phyloP scores from a whole-genome alignment of 2,113 vertebrate species.

The Heptranchias perlo region DNA sequence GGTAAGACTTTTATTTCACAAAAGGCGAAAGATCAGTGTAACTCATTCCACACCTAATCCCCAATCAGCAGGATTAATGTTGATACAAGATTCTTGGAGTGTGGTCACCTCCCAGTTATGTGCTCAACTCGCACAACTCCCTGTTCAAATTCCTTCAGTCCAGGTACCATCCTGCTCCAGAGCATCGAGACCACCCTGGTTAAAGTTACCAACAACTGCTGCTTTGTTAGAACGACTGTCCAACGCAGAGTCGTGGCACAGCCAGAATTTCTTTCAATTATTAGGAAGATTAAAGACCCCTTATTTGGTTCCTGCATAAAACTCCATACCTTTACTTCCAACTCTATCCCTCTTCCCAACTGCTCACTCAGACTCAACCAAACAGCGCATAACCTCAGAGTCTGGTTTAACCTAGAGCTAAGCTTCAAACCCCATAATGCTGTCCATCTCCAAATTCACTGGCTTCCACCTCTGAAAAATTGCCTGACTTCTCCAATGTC shows the following conservation, averaged over 20 bases:
- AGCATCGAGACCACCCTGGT: neutral
- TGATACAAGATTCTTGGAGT: neutral
- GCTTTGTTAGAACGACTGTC: neutral
- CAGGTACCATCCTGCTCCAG: too few species aligned
- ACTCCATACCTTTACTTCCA: neutral
- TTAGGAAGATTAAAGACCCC: neutral
- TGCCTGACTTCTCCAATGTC: neutral
- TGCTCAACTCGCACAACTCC: neutral
- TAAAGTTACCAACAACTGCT: neutral
- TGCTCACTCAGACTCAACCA: neutral
- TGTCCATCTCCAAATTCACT: neutral
- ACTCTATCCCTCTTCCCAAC: neutral
- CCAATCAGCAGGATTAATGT: neutral
- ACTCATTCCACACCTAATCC: neutral
- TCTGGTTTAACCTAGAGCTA: neutral
- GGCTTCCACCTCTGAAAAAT: too few species aligned
- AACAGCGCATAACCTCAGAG: neutral
- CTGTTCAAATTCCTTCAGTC: too few species aligned
- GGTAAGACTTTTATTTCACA: neutral
- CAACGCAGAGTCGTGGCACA: neutral
- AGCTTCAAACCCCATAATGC: neutral
- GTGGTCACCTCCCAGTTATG: neutral
- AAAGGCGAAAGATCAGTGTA: neutral
- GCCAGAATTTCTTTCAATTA: neutral
- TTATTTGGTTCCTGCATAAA: neutral